Evolutionary conservation across 2,888 invertebrate genomes (phyloP), one percentile per base, ranked within the genome.

Genomic region (Peribatodes rhomboidaria): DNA sequence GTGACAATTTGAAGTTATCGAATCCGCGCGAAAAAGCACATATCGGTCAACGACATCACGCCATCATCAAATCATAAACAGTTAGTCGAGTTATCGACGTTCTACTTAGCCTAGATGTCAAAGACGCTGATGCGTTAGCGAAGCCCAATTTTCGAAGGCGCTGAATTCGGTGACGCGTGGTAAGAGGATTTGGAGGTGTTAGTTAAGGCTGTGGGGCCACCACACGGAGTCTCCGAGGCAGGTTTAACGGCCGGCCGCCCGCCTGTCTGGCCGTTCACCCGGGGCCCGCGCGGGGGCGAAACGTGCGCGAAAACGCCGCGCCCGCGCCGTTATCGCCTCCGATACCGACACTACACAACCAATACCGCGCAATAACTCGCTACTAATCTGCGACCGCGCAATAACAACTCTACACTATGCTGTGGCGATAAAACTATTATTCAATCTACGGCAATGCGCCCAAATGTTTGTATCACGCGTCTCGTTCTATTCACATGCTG

Each of bases 251-350:
- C 92, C 90, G 90, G 84, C 88, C 88, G 87, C 83, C 88, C 85
- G 87, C 81, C 88, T 86, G 93, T 92, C 93, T 92, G 93, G 92
- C 90, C 93, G 87, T 93, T 93, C 90, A 93, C 92, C 92, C 92
- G 91, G 79, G 90, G 90, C 89, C 88, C 90, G 86, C 83, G 87
- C 88, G 89, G 90, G 89, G 87, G 86, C 86, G 80, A 84, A 87
- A 82, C 84, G 83, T 83, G 89, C 89, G 89, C 90, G 90, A 91
- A 91, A 91, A 89, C 87, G 80, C 79, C 86, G 91, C 90, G 90
- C 88, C 80, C 88, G 88, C 89, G 89, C 89, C 88, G 86, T 85
- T 86, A 85, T 84, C 85, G 54, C 44, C 47, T 57, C 56, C 50
- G 66, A 66, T 69, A 68, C 65, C 67, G 61, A 68, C 65, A 67